Percentiles rank a stretch among this genome's conserved stretches.
Conservation (phyloP, 1,140 invertebrate species). For the Pristionchus pacificus region DNA sequence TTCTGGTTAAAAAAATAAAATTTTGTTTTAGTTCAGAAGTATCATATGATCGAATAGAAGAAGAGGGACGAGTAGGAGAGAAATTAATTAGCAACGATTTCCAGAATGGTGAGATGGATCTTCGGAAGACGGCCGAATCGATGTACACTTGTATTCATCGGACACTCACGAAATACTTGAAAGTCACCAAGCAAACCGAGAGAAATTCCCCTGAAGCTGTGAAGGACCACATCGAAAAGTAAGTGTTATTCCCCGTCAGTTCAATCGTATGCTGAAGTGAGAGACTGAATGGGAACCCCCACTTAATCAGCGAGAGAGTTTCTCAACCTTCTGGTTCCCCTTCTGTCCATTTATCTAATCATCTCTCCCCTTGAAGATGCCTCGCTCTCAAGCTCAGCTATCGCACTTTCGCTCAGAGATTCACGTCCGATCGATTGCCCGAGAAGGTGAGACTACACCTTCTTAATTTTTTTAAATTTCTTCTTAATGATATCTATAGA, state of each 20-base stretch:
- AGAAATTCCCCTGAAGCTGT: conserved; percentile 89
- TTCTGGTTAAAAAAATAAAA: too few relatives aligned
- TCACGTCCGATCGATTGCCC: conserved; percentile 52
- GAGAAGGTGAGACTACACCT: conserved; percentile 5
- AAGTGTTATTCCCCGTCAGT: neutral
- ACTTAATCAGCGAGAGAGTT: too few relatives aligned
- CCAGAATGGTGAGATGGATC: conserved; percentile 75
- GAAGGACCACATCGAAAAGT: conserved; percentile 73
- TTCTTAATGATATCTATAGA: too few relatives aligned
- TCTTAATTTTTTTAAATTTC: too few relatives aligned
- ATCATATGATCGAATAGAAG: too few relatives aligned
- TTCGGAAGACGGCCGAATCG: conserved; percentile 88
- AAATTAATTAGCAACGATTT: too few relatives aligned
- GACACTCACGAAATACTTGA: conserved; percentile 88
- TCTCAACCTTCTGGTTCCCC: too few relatives aligned
- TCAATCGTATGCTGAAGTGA: neutral
- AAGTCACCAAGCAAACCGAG: conserved; percentile 88
- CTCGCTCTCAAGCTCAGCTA: conserved; percentile 87
- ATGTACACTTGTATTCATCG: conserved; percentile 92
- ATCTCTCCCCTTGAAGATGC: conserved; percentile 62
- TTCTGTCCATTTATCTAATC: too few relatives aligned
- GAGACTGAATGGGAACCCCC: neutral
- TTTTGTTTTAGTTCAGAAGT: too few relatives aligned
- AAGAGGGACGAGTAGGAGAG: too few relatives aligned
- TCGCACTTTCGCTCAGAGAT: conserved; percentile 77